A percentile compares a stretch with the other conserved stretches of the same genome.
These are phyloP conservation scores for Drosophila melanosoma DNA, from an alignment of 2,888 invertebrate species.

Conservation along the genomic window DNA sequence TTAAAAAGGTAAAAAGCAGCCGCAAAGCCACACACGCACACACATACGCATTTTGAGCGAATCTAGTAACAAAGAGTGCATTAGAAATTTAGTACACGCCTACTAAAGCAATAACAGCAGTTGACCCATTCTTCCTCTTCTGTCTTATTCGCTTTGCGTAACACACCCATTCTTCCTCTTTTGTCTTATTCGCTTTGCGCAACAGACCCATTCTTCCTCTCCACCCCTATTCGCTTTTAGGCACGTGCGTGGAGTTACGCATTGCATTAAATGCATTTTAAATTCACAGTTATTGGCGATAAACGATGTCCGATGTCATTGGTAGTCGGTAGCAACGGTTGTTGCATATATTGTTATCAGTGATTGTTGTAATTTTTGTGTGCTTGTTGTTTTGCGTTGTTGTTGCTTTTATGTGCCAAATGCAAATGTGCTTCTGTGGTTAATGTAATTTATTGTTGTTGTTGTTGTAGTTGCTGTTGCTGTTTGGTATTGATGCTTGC, in stretches of 20 bases:
- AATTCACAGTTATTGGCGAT: slow-evolving; percentile 27
- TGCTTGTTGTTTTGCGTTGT: slow-evolving; percentile 11
- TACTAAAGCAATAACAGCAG: slow-evolving; percentile 1
- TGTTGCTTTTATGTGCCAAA: slow-evolving; percentile 65
- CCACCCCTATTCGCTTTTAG: background rate
- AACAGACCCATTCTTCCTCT: background rate
- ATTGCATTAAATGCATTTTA: slow-evolving; percentile 51
- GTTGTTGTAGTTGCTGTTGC: slow-evolving; percentile 26
- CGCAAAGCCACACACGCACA: background rate
- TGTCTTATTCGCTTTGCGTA: slow-evolving; percentile 6
- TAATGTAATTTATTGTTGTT: slow-evolving; percentile 65
- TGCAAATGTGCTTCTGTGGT: slow-evolving; percentile 71
- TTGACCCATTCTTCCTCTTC: background rate
- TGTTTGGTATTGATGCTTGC: slow-evolving; percentile 37
- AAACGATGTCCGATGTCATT: slow-evolving; percentile 47
- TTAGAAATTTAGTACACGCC: slow-evolving; percentile 54
- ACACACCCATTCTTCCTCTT: slow-evolving; percentile 4
- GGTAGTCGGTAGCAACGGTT: slow-evolving; percentile 48
- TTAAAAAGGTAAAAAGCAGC: slow-evolving; percentile 11
- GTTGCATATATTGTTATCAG: slow-evolving; percentile 67
- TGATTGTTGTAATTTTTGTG: slow-evolving; percentile 53
- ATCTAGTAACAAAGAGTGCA: slow-evolving; percentile 53
- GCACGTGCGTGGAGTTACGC: slow-evolving; percentile 9
- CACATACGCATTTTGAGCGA: slow-evolving; percentile 47
- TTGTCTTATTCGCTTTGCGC: slow-evolving; percentile 4